Conservation (phyloP, 2,888 invertebrate species). For the Chelonus formosanus region DNA sequence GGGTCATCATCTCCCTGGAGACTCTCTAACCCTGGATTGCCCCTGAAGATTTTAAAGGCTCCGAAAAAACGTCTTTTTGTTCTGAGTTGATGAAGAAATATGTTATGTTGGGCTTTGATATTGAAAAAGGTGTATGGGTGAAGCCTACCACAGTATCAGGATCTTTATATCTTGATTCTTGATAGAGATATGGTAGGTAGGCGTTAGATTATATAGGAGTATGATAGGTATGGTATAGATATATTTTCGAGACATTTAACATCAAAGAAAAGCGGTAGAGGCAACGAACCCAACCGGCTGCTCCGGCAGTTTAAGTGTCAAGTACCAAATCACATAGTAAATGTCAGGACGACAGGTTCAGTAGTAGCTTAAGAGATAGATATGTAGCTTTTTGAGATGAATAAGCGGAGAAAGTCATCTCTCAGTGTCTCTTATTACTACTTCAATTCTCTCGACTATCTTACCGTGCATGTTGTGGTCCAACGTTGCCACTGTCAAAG, state of each 20-base stretch:
- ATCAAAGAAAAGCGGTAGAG: constrained; percentile 20
- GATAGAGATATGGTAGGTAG: too few relatives aligned
- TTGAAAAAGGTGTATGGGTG: too few relatives aligned
- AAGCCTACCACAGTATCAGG: too few relatives aligned
- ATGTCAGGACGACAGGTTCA: constrained; percentile 28
- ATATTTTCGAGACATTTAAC: constrained; percentile 25
- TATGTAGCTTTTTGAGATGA: constrained; percentile 16
- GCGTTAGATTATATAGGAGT: too few relatives aligned
- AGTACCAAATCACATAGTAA: constrained; percentile 31
- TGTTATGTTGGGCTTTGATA: too few relatives aligned
- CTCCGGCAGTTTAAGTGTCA: constrained; percentile 27
- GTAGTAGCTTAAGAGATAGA: constrained; percentile 10
- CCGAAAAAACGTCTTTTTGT: too few relatives aligned
- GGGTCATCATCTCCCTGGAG: too few relatives aligned
- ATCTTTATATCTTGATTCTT: too few relatives aligned
- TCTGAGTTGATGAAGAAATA: too few relatives aligned
- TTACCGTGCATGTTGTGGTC: constrained; percentile 86
- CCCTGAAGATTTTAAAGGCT: too few relatives aligned
- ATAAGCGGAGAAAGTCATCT: constrained; percentile 1
- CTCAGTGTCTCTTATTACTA: not conserved
- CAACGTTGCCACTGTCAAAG: constrained; percentile 85
- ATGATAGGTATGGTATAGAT: not conserved
- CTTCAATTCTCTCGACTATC: constrained; percentile 41
- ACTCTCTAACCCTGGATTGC: too few relatives aligned
- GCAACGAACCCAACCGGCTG: constrained; percentile 26